Conservation (phyloP, 2,113 vertebrate genomes). For the Mastomys natalensis region DNA sequence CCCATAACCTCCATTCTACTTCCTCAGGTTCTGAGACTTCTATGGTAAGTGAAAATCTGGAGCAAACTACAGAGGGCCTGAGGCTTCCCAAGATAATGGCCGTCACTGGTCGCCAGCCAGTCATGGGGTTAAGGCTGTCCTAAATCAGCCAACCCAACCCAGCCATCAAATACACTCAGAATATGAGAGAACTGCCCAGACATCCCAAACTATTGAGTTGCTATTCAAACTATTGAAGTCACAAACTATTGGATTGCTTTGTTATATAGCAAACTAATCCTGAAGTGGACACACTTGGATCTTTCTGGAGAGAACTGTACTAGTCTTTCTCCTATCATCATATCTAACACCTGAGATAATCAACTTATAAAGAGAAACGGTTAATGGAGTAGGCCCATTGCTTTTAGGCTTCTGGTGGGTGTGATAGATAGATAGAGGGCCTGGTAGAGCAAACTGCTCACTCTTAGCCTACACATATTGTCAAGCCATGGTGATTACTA, state of each 20-base stretch:
- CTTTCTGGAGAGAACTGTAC: not conserved
- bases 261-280: rapidly evolving
- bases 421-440: not conserved
- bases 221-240: not conserved
- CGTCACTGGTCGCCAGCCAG: not conserved
- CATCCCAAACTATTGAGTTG: not conserved
- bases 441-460: not conserved
- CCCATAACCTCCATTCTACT: too few relatives aligned
- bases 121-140: not conserved
- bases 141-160: not conserved
- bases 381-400: not conserved
- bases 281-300: not conserved
- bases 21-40: not conserved
- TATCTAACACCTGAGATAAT: not conserved
- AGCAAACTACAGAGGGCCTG: not conserved
- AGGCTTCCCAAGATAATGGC: not conserved
- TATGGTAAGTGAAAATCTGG: not conserved
- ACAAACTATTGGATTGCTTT: not conserved
- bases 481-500: not conserved
- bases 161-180: not conserved
- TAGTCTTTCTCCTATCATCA: not conserved
- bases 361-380: not conserved
- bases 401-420: not conserved
- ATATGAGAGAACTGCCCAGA: not conserved
- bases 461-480: not conserved